phyloP scores from a whole-genome alignment of 2,797 vertebrate genomes.

The Pangasius krempfi region DNA sequence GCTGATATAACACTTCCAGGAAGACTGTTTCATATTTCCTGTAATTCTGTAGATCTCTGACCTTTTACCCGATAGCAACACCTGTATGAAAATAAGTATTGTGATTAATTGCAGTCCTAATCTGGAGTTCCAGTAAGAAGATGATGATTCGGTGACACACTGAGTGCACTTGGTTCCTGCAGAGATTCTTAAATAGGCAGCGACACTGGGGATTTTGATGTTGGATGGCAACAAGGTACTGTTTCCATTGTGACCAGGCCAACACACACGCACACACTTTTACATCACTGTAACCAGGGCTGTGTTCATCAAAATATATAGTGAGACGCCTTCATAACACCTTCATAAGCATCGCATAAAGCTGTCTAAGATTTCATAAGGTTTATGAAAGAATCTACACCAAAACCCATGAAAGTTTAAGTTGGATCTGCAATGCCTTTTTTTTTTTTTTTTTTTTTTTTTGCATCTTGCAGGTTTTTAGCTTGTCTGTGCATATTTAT shows the following conservation, averaged over 20 bases:
- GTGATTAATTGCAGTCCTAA: constrained; percentile 29
- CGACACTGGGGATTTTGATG: constrained; percentile 16
- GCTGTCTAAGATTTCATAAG: not conserved
- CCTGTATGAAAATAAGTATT: constrained; percentile 2
- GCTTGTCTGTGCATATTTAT: not conserved
- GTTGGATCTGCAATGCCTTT: not conserved
- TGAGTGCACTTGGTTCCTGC: constrained; percentile 16
- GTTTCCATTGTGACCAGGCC: constrained; percentile 43
- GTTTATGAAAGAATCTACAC: too few relatives aligned
- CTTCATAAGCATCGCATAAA: constrained; percentile 10
- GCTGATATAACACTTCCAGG: not conserved
- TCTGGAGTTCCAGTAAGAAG: constrained; percentile 46
- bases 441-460: too few relatives aligned
- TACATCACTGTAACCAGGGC: constrained; percentile 12
- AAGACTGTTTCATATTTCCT: constrained; percentile 43
- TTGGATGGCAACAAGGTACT: constrained; percentile 29
- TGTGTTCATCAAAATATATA: constrained; percentile 10
- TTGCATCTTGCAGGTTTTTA: too few relatives aligned
- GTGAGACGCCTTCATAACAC: not conserved
- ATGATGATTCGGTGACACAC: constrained; percentile 6
- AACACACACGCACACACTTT: constrained; percentile 11
- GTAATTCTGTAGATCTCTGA: constrained; percentile 29
- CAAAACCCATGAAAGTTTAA: not conserved
- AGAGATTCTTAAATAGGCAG: constrained; percentile 18
- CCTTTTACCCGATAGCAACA: constrained; percentile 18